Evolutionary conservation across 2,113 vertebrate genomes (phyloP), one percentile per base, ranked within the genome.

Genomic region (Tamias sibiricus): DNA sequence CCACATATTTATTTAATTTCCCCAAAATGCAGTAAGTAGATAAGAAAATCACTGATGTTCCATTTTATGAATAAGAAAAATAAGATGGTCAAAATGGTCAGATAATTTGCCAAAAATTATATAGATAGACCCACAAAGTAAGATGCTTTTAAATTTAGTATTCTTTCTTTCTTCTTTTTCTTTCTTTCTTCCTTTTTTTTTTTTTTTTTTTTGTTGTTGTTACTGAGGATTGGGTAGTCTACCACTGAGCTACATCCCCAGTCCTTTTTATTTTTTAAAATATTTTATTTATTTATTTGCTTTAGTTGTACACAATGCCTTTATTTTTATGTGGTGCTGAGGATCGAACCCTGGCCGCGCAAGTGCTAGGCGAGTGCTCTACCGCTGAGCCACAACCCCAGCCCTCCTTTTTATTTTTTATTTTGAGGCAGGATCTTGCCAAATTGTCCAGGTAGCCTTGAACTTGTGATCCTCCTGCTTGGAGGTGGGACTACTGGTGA

Each of bases 41-140:
- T 26, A 28, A n/a, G 4, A 95, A 49, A 82, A 95, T 1, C 69
- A 40, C 47, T 71, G 16, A n/a, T 90, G 66, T 80, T 28, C 19
- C 10, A 91, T 91, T 90, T 95, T 94, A 86, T 81, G 66, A 91
- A 54, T 44, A 64, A 82, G 66, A 94, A 95, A 90, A 86, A 97
- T 14, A 28, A 91, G n/a, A 75, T 42, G 16, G 57, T 44, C 47
- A 82, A 91, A 49, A 40, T 93, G 35, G 28, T 11, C 1, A 37
- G 91, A 76, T 80, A 94, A 96, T 5, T 68, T 89, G 26, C 77
- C 49, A 26, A 80, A 94, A 85, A 83, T 68, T 66, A 69, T 69
- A 84, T 0, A 87, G 75, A 32, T 52, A 88, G 77, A 35, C 17
- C 74, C 54, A 95, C 54, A 87, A 76, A 82, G 82, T 37, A 68